Conservation (phyloP, 2,888 invertebrate genomes). For the Flexamia atlantica region DNA sequence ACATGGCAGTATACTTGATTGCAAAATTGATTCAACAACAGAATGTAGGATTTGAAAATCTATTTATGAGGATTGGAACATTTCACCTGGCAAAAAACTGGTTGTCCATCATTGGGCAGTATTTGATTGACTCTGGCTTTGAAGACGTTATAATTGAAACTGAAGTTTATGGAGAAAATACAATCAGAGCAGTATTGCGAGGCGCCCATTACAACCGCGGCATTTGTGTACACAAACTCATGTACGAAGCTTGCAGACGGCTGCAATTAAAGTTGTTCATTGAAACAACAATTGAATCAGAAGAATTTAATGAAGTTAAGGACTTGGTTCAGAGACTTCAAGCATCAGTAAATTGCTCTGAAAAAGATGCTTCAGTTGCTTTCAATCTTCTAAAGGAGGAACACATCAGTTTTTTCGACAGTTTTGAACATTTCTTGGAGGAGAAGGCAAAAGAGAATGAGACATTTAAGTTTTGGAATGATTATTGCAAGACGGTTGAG, state of each 20-base stretch:
- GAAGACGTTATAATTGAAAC: not conserved
- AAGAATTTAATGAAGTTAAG: not conserved
- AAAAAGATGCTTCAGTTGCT: not conserved
- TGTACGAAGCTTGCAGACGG: not conserved
- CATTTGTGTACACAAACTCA: not conserved
- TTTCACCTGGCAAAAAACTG: not conserved
- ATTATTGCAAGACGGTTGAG: not conserved
- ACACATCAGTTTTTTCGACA: not conserved
- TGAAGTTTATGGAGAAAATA: not conserved
- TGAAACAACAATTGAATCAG: too few relatives aligned
- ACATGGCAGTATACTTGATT: not conserved
- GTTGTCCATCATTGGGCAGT: not conserved
- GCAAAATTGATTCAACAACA: not conserved
- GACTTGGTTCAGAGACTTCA: not conserved
- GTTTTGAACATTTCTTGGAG: constrained; percentile 6
- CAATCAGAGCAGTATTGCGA: not conserved
- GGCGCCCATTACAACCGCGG: not conserved
- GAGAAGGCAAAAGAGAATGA: not conserved
- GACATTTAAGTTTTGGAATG: constrained; percentile 34
- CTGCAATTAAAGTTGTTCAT: not conserved
- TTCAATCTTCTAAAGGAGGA: not conserved
- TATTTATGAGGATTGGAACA: not conserved
- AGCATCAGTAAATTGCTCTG: not conserved
- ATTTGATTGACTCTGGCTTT: not conserved
- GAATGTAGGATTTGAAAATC: not conserved